Percentiles rank a stretch among this genome's conserved stretches.
phyloP scores from a whole-genome alignment of 2,113 vertebrate genomes.

The Hyaena hyaena region DNA sequence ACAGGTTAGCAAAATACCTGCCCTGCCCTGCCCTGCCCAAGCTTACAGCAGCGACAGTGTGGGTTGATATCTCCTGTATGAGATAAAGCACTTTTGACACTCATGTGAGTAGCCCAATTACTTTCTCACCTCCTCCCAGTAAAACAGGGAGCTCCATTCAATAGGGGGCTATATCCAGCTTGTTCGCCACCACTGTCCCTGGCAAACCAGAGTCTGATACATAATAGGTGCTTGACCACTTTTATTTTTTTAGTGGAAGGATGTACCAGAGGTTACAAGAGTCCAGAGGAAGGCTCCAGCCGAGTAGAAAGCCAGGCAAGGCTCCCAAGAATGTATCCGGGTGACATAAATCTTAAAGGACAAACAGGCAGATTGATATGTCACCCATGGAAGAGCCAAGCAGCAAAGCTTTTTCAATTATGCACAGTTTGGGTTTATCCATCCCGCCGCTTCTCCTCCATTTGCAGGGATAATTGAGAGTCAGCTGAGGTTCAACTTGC shows the following conservation, averaged over 20 bases:
- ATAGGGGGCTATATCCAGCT: accelerated
- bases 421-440: constrained; percentile 70
- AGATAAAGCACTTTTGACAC: background rate
- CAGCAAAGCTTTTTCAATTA: constrained; percentile 74
- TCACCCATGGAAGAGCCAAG: constrained; percentile 62
- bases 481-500: constrained; percentile 61
- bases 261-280: background rate
- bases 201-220: background rate
- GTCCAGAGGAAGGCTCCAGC: background rate
- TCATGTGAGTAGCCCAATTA: background rate
- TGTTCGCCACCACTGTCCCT: background rate
- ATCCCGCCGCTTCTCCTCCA: constrained; percentile 28
- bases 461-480: constrained; percentile 71
- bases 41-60: background rate
- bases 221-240: background rate
- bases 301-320: background rate
- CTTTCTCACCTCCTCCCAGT: background rate
- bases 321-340: background rate
- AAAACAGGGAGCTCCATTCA: background rate
- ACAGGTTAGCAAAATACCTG: background rate
- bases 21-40: background rate
- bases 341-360: constrained; percentile 55
- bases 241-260: constrained; percentile 8
- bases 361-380: constrained; percentile 71
- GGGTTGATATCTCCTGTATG: too few relatives aligned